A percentile compares a stretch with the other conserved stretches of the same genome.
phyloP scores from a whole-genome alignment of 2,797 vertebrate species.

The Tapera naevia region DNA sequence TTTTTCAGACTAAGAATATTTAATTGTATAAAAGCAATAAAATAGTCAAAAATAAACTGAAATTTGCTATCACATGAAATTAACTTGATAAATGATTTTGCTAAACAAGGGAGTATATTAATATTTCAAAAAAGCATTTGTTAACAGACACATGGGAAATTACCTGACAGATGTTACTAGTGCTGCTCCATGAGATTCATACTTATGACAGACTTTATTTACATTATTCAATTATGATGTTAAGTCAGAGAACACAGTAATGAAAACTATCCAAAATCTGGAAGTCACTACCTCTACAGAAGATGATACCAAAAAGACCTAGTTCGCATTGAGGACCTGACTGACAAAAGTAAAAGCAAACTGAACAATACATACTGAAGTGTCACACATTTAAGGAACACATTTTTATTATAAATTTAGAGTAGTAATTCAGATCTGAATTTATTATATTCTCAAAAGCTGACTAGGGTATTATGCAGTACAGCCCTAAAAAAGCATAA shows the following conservation, averaged over 20 bases:
- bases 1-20: background rate
- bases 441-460: background rate
- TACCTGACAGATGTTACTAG: background rate
- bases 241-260: background rate
- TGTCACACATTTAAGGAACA: background rate
- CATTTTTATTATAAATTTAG: background rate
- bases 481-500: background rate
- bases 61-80: background rate
- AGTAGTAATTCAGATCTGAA: background rate
- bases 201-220: background rate
- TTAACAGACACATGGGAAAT: background rate
- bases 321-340: background rate
- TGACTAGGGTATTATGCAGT: background rate
- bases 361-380: background rate
- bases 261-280: background rate
- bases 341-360: background rate
- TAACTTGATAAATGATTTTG: background rate
- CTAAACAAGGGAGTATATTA: background rate
- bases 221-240: background rate
- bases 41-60: background rate
- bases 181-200: background rate
- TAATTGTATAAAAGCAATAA: background rate
- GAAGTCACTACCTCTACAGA: background rate
- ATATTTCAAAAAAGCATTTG: background rate
- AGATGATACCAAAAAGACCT: background rate